phyloP scores from a whole-genome alignment of 2,797 vertebrate species.

The Cyclopterus lumpus region DNA sequence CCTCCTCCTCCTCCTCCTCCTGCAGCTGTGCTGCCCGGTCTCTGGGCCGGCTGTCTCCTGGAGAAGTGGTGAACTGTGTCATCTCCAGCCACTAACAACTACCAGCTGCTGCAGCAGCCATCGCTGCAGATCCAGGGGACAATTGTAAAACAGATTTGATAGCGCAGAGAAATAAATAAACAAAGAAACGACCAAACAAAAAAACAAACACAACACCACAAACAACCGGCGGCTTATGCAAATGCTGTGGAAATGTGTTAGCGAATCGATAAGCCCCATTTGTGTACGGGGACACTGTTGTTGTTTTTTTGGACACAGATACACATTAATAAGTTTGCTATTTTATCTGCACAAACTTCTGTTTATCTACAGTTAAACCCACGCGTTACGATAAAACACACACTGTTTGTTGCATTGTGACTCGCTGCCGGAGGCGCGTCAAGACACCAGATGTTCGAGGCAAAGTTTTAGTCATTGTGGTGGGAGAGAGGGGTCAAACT shows the following conservation, averaged over 20 bases:
- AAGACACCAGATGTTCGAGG: constrained; percentile 69
- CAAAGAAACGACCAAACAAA: constrained; percentile 55
- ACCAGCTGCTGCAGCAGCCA: constrained; percentile 86
- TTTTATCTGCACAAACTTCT: constrained; percentile 68
- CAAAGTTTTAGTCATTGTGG: constrained; percentile 60
- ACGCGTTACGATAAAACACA: constrained; percentile 61
- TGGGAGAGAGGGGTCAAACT: constrained; percentile 70
- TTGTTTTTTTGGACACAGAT: constrained; percentile 45
- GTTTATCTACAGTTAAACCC: constrained; percentile 53
- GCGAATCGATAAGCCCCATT: constrained; percentile 72
- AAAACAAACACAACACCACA: constrained; percentile 64
- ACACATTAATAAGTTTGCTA: constrained; percentile 42
- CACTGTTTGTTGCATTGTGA: constrained; percentile 64
- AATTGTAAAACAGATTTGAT: constrained; percentile 80
- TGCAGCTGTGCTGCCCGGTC: constrained; percentile 48
- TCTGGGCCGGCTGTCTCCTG: constrained; percentile 62
- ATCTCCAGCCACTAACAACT: constrained; percentile 85
- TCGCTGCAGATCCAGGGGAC: constrained; percentile 79
- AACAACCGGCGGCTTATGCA: constrained; percentile 77
- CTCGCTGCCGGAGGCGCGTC: constrained; percentile 16
- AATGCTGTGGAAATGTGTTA: constrained; percentile 73
- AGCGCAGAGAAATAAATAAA: constrained; percentile 75
- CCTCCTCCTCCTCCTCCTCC: constrained; percentile 8
- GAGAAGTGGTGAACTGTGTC: constrained; percentile 89
- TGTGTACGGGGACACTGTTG: constrained; percentile 63